Evolutionary conservation across 1,140 invertebrate species (phyloP).

Genomic region (Pentalonia nigronervosa): DNA sequence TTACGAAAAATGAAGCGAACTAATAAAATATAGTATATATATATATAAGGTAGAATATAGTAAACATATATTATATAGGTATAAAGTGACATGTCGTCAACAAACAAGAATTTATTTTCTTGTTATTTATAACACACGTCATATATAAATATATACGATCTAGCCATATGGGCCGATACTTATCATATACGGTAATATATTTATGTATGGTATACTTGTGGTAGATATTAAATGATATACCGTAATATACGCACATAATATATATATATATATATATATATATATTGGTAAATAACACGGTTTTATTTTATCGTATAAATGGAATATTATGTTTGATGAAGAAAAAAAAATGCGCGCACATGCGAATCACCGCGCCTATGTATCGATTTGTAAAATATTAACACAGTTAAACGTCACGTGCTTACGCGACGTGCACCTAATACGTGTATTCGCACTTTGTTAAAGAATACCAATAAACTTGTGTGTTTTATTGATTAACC

Average conservation of each 20-base stretch:
- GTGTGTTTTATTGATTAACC: neutral
- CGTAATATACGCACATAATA: no score
- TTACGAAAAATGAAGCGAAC: no score
- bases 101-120: neutral
- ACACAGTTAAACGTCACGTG: neutral
- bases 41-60: no score
- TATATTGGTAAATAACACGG: neutral
- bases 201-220: neutral
- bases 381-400: slow-evolving; percentile 7
- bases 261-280: neutral
- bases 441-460: neutral
- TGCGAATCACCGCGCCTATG: neutral
- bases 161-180: neutral
- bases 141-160: neutral
- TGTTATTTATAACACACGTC: neutral
- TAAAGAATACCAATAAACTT: slow-evolving; percentile 8
- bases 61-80: no score
- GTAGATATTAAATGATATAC: neutral
- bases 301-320: neutral
- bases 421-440: neutral
- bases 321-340: neutral
- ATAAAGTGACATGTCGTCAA: no score
- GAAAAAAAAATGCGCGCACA: neutral
- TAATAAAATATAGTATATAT: no score
- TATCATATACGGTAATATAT: neutral